These are phyloP conservation scores for Sebastes schlegelii DNA, from an alignment of 2,113 vertebrate genomes.

Conservation along the genomic window DNA sequence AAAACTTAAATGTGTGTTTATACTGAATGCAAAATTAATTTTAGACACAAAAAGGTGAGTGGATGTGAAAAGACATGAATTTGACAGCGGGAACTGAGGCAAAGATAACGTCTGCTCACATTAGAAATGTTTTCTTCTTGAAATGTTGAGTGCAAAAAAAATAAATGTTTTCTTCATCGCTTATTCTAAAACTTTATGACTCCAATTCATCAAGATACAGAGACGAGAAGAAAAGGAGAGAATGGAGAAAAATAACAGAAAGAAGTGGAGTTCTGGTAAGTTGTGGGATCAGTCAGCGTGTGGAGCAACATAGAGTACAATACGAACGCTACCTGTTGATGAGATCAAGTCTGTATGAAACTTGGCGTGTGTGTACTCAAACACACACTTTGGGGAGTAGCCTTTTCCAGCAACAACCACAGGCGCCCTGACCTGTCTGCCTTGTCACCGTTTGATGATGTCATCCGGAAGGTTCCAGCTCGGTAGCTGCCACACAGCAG, in stretches of 20 bases:
- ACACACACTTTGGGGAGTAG: slow-evolving; percentile 49
- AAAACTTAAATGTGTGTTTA: no score
- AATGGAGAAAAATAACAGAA: background rate
- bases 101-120: background rate
- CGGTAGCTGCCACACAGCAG: slow-evolving; percentile 52
- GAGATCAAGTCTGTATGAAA: background rate
- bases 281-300: background rate
- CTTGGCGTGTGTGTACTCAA: background rate
- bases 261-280: background rate
- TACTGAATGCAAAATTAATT: background rate
- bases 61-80: background rate
- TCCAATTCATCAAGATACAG: no score
- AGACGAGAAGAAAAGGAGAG: background rate
- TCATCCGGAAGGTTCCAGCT: slow-evolving; percentile 74
- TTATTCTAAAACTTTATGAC: background rate
- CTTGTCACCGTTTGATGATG: slow-evolving; percentile 77
- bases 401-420: slow-evolving; percentile 66
- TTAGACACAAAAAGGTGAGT: background rate
- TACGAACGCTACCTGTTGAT: background rate
- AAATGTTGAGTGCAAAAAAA: no score
- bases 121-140: background rate
- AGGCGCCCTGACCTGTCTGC: slow-evolving; percentile 74
- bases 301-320: background rate
- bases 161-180: background rate
- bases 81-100: background rate